phyloP scores from a whole-genome alignment of 2,797 vertebrate species.

The Huso huso region DNA sequence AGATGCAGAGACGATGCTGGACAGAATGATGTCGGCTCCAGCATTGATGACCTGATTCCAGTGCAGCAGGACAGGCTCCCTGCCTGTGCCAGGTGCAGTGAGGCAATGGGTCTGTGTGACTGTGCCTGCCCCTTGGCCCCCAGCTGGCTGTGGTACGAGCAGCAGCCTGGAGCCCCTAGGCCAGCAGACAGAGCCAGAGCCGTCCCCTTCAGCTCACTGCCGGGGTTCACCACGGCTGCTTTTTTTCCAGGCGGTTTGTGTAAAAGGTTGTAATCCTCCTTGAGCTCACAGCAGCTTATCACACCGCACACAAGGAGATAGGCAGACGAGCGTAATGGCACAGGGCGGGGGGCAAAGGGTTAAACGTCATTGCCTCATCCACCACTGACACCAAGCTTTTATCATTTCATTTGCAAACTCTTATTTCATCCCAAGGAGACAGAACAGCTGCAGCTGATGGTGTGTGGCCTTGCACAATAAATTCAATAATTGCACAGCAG shows the following conservation, averaged over 20 bases:
- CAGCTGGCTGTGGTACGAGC: background rate
- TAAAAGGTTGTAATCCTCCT: conserved; percentile 13
- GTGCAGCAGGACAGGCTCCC: background rate
- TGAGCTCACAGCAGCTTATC: background rate
- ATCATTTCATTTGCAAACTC: too few relatives aligned
- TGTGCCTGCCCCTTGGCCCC: background rate
- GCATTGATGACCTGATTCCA: background rate
- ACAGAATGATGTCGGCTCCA: background rate
- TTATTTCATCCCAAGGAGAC: too few relatives aligned
- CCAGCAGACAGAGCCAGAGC: background rate
- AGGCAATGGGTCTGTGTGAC: background rate
- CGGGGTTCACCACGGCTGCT: too few relatives aligned
- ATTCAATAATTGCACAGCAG: too few relatives aligned
- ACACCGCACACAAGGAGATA: background rate
- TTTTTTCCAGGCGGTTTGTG: conserved; percentile 1
- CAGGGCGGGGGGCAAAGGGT: background rate
- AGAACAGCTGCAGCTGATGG: too few relatives aligned
- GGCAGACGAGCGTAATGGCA: background rate
- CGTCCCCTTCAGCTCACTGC: background rate
- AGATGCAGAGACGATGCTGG: background rate
- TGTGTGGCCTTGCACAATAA: too few relatives aligned
- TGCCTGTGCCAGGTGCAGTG: background rate
- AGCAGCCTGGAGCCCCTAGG: background rate
- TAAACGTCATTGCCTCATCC: background rate
- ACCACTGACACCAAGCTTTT: background rate